Conservation (phyloP, 2,888 invertebrate species). For the Apocheima hispidaria region DNA sequence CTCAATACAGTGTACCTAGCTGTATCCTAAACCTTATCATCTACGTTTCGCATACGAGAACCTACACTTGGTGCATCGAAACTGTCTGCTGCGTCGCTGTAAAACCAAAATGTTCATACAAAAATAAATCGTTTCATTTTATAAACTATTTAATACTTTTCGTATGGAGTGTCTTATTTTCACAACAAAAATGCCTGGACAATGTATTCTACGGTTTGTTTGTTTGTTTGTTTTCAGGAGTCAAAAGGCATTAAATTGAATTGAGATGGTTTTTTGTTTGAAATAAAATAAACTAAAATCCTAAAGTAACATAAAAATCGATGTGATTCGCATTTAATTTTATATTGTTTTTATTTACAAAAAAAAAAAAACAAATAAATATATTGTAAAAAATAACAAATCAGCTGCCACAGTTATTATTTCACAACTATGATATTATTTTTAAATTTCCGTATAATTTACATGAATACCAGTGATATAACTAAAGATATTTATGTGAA, state of each 20-base stretch:
- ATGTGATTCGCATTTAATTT: conserved; percentile 63
- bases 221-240: too few species aligned
- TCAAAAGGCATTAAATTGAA: conserved; percentile 19
- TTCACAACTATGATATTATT: conserved; percentile 48
- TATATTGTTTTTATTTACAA: conserved; percentile 52
- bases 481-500: conserved; percentile 10
- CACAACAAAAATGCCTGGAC: conserved; percentile 19
- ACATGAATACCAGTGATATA: conserved; percentile 19
- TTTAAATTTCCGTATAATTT: conserved; percentile 18
- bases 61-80: conserved; percentile 70
- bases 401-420: conserved; percentile 63
- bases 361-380: conserved; percentile 51
- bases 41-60: conserved; percentile 66
- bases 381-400: conserved; percentile 60
- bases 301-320: conserved; percentile 44
- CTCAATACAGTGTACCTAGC: conserved; percentile 44
- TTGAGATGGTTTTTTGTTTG: conserved; percentile 30
- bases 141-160: conserved; percentile 67
- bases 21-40: conserved; percentile 57
- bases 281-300: conserved; percentile 19
- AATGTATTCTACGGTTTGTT: too few species aligned
- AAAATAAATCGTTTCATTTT: conserved; percentile 73
- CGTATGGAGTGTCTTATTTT: conserved; percentile 58
- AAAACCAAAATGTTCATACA: conserved; percentile 69
- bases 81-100: conserved; percentile 50